phyloP scores from a whole-genome alignment of 2,888 invertebrate genomes.

The Seira musarum region DNA sequence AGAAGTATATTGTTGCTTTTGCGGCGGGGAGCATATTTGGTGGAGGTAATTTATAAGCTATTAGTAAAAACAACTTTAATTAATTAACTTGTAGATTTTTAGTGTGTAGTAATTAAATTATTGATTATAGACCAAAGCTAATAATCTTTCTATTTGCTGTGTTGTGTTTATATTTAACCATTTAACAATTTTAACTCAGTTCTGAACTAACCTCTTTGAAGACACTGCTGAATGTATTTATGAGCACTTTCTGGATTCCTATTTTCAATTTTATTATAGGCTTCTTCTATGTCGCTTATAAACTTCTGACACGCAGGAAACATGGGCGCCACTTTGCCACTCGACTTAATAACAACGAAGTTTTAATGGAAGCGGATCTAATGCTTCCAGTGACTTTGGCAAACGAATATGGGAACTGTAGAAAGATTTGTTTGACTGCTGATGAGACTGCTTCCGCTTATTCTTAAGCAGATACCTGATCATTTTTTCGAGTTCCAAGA shows the following conservation, averaged over 20 bases:
- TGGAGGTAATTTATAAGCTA: conserved; percentile 53
- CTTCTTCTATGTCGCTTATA: conserved; percentile 56
- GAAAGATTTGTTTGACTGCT: conserved; percentile 49
- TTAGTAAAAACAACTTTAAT: not conserved
- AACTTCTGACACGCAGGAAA: conserved; percentile 48
- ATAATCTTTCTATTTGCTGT: not conserved
- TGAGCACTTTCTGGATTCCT: conserved; percentile 18
- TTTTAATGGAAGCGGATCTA: conserved; percentile 61
- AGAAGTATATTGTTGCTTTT: conserved; percentile 52
- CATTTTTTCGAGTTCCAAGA: conserved; percentile 66
- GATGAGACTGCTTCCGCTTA: conserved; percentile 65
- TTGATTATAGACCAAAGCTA: not conserved
- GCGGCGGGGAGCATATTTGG: conserved; percentile 63
- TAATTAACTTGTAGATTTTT: not conserved
- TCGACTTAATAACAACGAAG: conserved; percentile 42
- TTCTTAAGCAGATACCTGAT: conserved; percentile 65
- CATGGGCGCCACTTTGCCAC: conserved; percentile 31
- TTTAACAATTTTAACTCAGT: not conserved
- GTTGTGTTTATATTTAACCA: not conserved
- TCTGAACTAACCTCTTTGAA: not conserved
- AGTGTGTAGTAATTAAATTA: not conserved
- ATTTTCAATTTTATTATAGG: conserved; percentile 53
- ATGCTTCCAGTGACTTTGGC: conserved; percentile 64
- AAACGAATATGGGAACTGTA: conserved; percentile 66
- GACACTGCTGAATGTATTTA: conserved; percentile 7